Evolutionary conservation across 1,140 invertebrate species (phyloP).

Genomic region (Eurosta solidaginis): DNA sequence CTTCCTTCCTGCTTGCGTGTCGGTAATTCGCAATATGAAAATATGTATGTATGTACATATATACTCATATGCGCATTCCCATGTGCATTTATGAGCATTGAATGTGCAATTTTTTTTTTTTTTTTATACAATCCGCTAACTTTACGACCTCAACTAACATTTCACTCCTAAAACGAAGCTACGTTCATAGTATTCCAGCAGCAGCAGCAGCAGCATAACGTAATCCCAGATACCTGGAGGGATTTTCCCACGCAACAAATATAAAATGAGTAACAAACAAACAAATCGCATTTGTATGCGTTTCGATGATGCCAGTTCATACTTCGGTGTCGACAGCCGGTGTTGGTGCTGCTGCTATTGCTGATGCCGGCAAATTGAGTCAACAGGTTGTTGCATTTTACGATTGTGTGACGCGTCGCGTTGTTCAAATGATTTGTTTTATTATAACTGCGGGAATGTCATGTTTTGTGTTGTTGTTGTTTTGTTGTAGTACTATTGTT

Average conservation of each 20-base stretch:
- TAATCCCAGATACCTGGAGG: constrained; percentile 14
- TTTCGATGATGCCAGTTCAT: neutral
- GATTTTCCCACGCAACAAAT: constrained; percentile 18
- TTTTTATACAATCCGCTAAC: neutral
- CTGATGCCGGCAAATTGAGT: neutral
- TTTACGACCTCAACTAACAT: neutral
- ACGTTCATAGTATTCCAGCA: neutral
- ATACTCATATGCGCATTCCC: too few relatives aligned
- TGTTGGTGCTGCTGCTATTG: neutral
- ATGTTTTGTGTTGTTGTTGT: neutral
- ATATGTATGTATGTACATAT: too few relatives aligned
- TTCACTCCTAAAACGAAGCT: neutral
- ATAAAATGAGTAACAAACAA: constrained; percentile 10
- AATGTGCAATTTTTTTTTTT: too few relatives aligned
- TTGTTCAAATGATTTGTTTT: constrained; percentile 45
- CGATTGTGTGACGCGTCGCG: constrained; percentile 50
- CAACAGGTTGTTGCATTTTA: constrained; percentile 57
- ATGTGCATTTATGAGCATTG: too few relatives aligned
- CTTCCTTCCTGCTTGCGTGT: too few relatives aligned
- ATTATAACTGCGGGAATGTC: constrained; percentile 27
- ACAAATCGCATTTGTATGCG: constrained; percentile 12
- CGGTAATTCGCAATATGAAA: too few relatives aligned
- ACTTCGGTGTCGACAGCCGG: neutral
- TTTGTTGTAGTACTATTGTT: neutral
- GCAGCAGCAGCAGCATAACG: neutral